Evolutionary conservation across 1,140 invertebrate species (phyloP), one percentile per base, ranked within the genome.

Genomic region (Drosophila novamexicana): DNA sequence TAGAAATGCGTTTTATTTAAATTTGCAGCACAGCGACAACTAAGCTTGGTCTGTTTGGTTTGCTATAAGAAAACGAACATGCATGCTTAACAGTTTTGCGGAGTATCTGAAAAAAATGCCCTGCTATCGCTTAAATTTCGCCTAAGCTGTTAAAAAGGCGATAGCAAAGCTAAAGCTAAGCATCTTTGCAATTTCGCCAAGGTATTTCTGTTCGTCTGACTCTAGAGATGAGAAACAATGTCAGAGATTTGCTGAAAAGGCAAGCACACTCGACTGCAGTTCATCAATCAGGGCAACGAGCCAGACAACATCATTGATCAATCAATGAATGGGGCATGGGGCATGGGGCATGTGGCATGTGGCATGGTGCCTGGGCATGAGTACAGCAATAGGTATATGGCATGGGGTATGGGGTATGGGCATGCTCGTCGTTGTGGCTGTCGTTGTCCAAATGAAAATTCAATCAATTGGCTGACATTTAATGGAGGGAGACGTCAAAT

Each of bases 401-500:
- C 2, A 14, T 22, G 22, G 9, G 37, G 22, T 2, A 29, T 10
- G 37, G 18, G 54, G 12, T 10, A 42, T 29, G 39, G 39, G 12
- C n/a, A n/a, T 42, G 47, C 16, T 12, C 10, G 29, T 14, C 8
- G 8, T 47, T 29, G 7, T 10, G 5, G 18, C n/a, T 65, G 62
- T 56, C 32, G 64, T 45, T 67, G 44, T 49, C 16, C 39, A 59
- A 68, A 68, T 61, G 59, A 75, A 59, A 70, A 75, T 75, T 67
- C 70, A 68, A 68, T 73, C 70, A 68, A 73, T 73, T 72, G 69
- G 22, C 63, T 72, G 63, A 72, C 54, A 72, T 72, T 82, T 68
- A 73, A 79, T 74, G 65, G 83, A 80, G 84, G 83, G 84, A 84
- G 67, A 77, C 69, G 80, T 88, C 84, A 81, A 81, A 75, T 78